A percentile compares a stretch with the other conserved stretches of the same genome.
Evolutionary conservation across 2,113 vertebrate genomes (phyloP).

Genomic region (Cyprinodon variegatus): DNA sequence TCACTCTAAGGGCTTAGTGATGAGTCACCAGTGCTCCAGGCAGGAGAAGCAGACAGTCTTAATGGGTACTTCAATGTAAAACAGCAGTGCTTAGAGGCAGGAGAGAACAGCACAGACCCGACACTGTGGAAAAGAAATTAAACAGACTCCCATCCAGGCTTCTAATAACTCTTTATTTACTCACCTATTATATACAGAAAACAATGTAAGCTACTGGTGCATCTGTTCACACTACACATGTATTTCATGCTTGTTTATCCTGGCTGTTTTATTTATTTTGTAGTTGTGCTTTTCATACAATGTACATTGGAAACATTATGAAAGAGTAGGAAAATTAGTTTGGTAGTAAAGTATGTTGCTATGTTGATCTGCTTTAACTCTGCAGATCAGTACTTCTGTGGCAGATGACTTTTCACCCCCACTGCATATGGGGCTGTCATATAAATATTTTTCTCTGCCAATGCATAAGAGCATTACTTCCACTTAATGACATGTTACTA

Average conservation of each 20-base stretch:
- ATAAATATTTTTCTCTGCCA: conserved; percentile 35
- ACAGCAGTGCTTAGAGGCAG: conserved; percentile 10
- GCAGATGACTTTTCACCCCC: background rate
- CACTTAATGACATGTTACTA: conserved; percentile 59
- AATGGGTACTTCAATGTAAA: conserved; percentile 26
- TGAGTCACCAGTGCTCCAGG: conserved; percentile 44
- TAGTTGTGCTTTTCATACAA: background rate
- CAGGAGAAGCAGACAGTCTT: conserved; percentile 12
- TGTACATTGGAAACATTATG: background rate
- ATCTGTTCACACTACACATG: background rate
- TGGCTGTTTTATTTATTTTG: background rate
- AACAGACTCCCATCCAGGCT: background rate
- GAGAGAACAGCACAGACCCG: background rate
- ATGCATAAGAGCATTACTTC: conserved; percentile 12
- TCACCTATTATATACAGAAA: background rate
- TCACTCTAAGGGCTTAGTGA: conserved; percentile 10
- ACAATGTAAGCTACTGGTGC: background rate
- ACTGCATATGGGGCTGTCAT: background rate
- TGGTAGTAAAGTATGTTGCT: background rate
- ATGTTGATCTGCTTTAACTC: background rate
- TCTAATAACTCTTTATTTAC: background rate
- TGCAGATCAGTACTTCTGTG: background rate
- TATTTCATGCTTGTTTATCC: background rate
- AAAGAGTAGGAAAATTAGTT: background rate
- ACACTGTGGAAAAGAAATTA: background rate